Conservation (phyloP, 1,140 invertebrate species). For the Leptoteleia sp. region DNA sequence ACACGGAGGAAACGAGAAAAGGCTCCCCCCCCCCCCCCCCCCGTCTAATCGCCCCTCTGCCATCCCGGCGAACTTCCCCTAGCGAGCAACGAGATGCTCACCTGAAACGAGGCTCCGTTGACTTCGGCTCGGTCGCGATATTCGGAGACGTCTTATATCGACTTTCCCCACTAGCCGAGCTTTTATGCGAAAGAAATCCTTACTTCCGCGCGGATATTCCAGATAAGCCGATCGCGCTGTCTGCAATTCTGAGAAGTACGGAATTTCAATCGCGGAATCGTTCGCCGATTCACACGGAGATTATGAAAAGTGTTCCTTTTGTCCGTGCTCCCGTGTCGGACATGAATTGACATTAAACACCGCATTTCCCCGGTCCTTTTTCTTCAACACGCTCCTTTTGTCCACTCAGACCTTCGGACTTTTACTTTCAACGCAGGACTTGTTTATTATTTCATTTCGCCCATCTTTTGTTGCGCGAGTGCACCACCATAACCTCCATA, state of each 20-base stretch:
- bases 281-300: conserved; percentile 59
- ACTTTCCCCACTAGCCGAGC: conserved; percentile 46
- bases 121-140: conserved; percentile 37
- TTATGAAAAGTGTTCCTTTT: conserved; percentile 60
- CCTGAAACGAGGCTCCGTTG: conserved; percentile 47
- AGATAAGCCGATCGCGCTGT: conserved; percentile 63
- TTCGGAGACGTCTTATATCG: conserved; percentile 56
- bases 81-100: conserved; percentile 43
- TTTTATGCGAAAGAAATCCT: conserved; percentile 64
- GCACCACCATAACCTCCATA: no score
- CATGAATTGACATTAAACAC: conserved; percentile 56
- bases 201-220: conserved; percentile 60
- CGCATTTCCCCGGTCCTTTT: conserved; percentile 26
- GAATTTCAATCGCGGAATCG: conserved; percentile 59
- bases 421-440: no score
- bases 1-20: no score
- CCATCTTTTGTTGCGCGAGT: no score
- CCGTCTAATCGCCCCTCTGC: no score
- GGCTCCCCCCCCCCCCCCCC: neutral
- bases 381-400: neutral
- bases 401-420: neutral
- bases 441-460: no score
- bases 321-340: conserved; percentile 45
- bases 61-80: no score
- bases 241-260: conserved; percentile 63